Percentiles rank a stretch among this genome's conserved stretches.
Conservation (phyloP, 2,888 invertebrate species). For the Tachystola acroxantha region DNA sequence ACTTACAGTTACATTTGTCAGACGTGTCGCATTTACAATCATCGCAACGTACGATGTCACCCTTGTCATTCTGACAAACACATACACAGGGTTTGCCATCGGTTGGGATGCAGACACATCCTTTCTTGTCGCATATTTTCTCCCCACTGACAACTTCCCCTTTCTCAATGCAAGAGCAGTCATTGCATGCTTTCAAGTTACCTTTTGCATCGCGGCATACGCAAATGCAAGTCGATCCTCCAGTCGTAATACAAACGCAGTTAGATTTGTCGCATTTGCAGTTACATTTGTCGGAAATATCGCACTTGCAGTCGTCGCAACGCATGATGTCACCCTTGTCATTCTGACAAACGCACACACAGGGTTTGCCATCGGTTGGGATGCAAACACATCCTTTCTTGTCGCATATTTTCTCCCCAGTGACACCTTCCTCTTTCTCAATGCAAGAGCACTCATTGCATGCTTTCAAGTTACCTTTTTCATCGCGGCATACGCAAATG, state of each 20-base stretch:
- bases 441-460: conserved; percentile 22
- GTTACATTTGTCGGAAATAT: conserved; percentile 21
- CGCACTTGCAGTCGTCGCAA: conserved; percentile 20
- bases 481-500: conserved; percentile 26
- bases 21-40: conserved; percentile 19
- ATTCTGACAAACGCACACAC: conserved; percentile 15
- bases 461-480: conserved; percentile 20
- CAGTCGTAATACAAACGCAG: conserved; percentile 31
- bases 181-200: background rate
- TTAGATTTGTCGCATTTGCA: conserved; percentile 23
- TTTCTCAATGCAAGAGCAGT: conserved; percentile 6
- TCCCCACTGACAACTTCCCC: background rate
- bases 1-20: conserved; percentile 19
- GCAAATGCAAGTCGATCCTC: conserved; percentile 25
- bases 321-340: conserved; percentile 16
- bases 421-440: conserved; percentile 13
- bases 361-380: conserved; percentile 14
- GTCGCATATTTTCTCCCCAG: conserved; percentile 6
- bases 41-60: conserved; percentile 4
- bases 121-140: conserved; percentile 13
- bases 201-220: conserved; percentile 19
- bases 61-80: conserved; percentile 13
- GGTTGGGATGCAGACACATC: conserved; percentile 14
- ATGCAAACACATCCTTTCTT: conserved; percentile 15
- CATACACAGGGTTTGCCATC: conserved; percentile 17